Evolutionary conservation across 2,797 vertebrate species (phyloP).

Genomic region (Epinephelus coioides): DNA sequence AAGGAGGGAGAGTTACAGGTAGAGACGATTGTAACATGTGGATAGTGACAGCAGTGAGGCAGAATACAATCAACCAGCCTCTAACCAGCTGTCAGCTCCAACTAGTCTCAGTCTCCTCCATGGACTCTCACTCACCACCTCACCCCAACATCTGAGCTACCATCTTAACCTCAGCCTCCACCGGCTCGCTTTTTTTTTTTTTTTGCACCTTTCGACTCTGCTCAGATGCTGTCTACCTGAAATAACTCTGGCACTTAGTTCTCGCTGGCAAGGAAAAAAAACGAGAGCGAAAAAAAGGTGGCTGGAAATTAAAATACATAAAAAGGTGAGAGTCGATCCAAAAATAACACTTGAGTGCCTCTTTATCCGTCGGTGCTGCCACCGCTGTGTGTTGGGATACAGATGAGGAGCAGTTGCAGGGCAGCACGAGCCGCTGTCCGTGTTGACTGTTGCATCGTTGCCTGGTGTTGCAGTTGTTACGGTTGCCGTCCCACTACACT

Average conservation of each 20-base stretch:
- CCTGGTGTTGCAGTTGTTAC: neutral
- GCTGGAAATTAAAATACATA: conserved; percentile 73
- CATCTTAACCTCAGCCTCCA: conserved; percentile 53
- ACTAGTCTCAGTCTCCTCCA: conserved; percentile 54
- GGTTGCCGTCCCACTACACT: neutral
- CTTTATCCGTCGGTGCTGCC: conserved; percentile 29
- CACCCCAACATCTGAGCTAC: conserved; percentile 41
- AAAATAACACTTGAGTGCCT: conserved; percentile 64
- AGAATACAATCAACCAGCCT: conserved; percentile 59
- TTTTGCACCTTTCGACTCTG: conserved; percentile 41
- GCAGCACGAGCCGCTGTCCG: neutral
- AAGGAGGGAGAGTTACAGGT: conserved; percentile 42
- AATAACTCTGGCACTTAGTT: conserved; percentile 72
- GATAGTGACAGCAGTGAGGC: conserved; percentile 51
- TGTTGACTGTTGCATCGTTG: conserved; percentile 14
- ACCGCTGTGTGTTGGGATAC: conserved; percentile 8
- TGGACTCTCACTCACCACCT: conserved; percentile 31
- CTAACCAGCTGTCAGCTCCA: conserved; percentile 71
- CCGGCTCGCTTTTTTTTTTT: neutral
- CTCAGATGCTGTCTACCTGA: conserved; percentile 67
- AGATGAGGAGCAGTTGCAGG: conserved; percentile 21
- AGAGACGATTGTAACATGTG: conserved; percentile 55
- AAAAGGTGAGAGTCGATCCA: conserved; percentile 70
- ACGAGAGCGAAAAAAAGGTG: conserved; percentile 35
- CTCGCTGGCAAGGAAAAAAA: conserved; percentile 18